These are phyloP conservation scores for Platorchestia sp. DNA, from an alignment of 1,140 invertebrate species.

Conservation along the genomic window DNA sequence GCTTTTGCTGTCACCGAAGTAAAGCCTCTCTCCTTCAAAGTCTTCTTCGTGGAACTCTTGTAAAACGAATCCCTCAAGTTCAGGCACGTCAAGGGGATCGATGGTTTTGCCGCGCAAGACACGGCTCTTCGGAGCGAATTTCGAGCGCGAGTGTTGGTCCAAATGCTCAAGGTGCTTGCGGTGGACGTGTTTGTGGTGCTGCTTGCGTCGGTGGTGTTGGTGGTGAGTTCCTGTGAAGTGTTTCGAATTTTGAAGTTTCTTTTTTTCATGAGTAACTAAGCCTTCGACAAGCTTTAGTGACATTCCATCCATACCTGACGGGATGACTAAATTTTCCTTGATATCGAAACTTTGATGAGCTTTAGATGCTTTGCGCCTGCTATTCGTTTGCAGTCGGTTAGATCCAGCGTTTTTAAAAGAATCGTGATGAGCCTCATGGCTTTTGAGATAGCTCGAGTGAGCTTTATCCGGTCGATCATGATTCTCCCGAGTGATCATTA, in stretches of 20 bases:
- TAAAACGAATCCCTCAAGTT: constrained; percentile 26
- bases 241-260: background rate
- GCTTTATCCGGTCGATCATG: background rate
- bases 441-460: background rate
- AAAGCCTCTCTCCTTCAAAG: constrained; percentile 21
- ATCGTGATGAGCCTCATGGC: background rate
- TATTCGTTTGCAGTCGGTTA: background rate
- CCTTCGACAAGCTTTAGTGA: background rate
- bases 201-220: constrained; percentile 2
- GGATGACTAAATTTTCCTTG: background rate
- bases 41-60: constrained; percentile 39
- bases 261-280: background rate
- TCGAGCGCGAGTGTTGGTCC: background rate
- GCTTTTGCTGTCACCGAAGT: background rate
- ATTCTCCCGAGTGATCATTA: background rate
- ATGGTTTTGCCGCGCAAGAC: background rate
- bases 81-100: constrained; percentile 16
- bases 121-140: background rate
- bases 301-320: background rate
- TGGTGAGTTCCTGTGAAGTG: background rate
- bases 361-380: background rate
- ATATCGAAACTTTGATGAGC: background rate
- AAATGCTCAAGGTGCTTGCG: background rate
- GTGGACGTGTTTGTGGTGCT: background rate
- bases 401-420: background rate